Conservation (phyloP, 2,888 invertebrate genomes). For the Lithophane ornitopus region DNA sequence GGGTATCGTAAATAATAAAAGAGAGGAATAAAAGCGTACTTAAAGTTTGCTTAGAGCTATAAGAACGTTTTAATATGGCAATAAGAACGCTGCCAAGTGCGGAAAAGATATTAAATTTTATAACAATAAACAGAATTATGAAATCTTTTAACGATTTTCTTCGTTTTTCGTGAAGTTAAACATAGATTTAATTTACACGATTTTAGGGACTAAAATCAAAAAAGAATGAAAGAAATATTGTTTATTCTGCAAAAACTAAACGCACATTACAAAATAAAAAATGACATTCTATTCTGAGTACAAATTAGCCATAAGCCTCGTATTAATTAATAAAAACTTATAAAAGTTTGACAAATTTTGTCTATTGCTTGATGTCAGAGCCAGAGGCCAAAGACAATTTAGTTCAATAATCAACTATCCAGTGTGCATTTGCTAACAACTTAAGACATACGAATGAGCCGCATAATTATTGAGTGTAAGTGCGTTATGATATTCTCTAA, state of each 20-base stretch:
- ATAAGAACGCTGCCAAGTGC: slow-evolving; percentile 42
- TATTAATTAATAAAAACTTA: no score
- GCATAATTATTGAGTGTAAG: neutral
- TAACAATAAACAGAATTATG: slow-evolving; percentile 50
- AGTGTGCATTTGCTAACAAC: neutral
- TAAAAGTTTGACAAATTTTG: no score
- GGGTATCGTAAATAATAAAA: slow-evolving; percentile 49
- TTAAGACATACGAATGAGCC: neutral
- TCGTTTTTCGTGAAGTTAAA: slow-evolving; percentile 7
- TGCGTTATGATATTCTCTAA: neutral
- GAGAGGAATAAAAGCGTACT: slow-evolving; percentile 42
- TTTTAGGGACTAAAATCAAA: neutral
- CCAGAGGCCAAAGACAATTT: no score
- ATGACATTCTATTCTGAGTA: no score
- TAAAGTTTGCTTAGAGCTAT: slow-evolving; percentile 50
- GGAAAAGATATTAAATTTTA: slow-evolving; percentile 47
- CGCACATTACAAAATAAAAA: no score
- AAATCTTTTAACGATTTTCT: slow-evolving; percentile 36
- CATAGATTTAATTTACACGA: neutral
- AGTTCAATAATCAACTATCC: no score
- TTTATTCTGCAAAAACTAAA: no score
- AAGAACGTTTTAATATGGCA: slow-evolving; percentile 55
- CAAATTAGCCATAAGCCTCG: no score
- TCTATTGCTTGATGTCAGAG: no score
- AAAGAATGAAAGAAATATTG: no score